Evolutionary conservation across 1,140 invertebrate species (phyloP), one percentile per base, ranked within the genome.

Genomic region (Zaprionus gabonicus): DNA sequence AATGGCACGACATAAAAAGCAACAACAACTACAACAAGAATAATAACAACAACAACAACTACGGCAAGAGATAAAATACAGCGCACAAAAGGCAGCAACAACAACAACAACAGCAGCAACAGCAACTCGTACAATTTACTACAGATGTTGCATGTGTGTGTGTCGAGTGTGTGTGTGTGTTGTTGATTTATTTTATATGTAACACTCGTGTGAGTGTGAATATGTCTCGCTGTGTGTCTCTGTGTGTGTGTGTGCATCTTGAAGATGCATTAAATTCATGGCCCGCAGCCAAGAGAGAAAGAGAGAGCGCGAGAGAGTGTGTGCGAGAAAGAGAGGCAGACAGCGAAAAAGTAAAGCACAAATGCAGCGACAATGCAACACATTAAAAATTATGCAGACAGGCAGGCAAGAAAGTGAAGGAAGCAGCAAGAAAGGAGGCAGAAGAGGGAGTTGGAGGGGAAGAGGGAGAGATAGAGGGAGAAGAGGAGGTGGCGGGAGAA

Each of bases 1-100:
- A 91, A 90, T 91, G 85, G 86, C 86, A 90, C 82, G 86, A 91
- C 82, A 91, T 86, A 90, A 91, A 90, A 88, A 84, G 71, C 72
- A 80, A 71, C 71, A 71, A 74, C 55, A 87, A 23, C 23, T 23
- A 80, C 57, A 69, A 64, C 71, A 69, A 74, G 49, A 87, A 77
- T 49, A 69, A 64, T 66, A 69, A 56, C 67, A 68, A n/a, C 41
- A 59, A 51, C 34, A 56, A 28, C 36, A 56, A 28, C 53, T 63
- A 53, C 31, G 20, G 44, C 38, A 76, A 67, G 65, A 79, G 78
- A 65, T 82, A 74, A 87, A 77, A 76, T 82, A 87, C 70, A 76
- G 66, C 66, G 67, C 66, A 78, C 63, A 70, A 46, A 49, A 57
- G 58, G 41, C 56, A 57, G 44, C 28, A 75, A 49, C 44, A 56